Evolutionary conservation across 1,140 invertebrate species (phyloP).

Genomic region (Proctacanthus coquilletti): DNA sequence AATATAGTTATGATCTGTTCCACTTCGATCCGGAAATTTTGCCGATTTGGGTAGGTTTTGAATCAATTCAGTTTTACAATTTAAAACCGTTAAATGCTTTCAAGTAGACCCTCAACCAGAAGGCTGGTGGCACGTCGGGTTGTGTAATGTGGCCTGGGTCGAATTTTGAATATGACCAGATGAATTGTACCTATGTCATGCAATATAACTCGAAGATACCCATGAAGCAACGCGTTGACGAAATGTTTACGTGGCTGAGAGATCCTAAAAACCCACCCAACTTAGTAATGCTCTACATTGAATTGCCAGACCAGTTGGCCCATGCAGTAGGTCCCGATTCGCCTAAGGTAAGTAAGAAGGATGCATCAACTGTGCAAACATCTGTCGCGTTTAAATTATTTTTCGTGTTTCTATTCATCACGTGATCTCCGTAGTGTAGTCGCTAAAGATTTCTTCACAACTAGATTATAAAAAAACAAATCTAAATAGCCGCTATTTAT

Average conservation of each 20-base stretch:
- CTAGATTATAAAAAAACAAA: no score
- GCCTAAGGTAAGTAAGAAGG: not conserved
- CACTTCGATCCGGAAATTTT: conserved; percentile 34
- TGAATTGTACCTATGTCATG: conserved; percentile 23
- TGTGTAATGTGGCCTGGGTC: conserved; percentile 48
- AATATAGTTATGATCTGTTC: conserved; percentile 33
- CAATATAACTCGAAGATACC: not conserved
- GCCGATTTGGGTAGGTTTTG: conserved; percentile 43
- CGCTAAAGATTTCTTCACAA: no score
- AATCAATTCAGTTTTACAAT: conserved; percentile 3
- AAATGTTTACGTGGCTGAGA: conserved; percentile 47
- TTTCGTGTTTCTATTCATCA: no score
- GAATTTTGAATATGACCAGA: conserved; percentile 31
- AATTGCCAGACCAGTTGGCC: conserved; percentile 50
- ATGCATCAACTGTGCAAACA: no score
- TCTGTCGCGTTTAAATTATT: no score
- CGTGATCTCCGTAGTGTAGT: no score
- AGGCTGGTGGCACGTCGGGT: conserved; percentile 33
- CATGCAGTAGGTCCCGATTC: conserved; percentile 34
- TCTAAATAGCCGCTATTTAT: no score
- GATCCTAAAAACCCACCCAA: conserved; percentile 38
- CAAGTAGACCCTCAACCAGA: conserved; percentile 33
- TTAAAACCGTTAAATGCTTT: conserved; percentile 13
- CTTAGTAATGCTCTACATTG: conserved; percentile 53
- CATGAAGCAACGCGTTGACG: conserved; percentile 1